phyloP scores from a whole-genome alignment of 1,140 invertebrate species.

The Venturia canescens region DNA sequence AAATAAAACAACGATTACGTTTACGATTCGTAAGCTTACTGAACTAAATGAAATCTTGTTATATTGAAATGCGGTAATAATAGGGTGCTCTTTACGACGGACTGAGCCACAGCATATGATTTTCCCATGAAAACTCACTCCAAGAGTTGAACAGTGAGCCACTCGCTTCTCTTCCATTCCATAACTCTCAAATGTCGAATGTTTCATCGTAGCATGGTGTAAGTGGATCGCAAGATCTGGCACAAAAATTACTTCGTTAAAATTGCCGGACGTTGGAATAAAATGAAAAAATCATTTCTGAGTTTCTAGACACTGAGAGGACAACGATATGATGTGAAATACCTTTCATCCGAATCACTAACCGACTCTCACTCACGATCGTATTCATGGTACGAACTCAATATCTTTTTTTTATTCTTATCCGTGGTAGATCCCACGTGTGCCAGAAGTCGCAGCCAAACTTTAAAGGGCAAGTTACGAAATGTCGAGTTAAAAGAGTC shows the following conservation, averaged over 20 bases:
- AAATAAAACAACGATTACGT: too few species aligned
- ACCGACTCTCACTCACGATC: not conserved
- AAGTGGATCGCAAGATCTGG: constrained; percentile 9
- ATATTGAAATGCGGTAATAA: not conserved
- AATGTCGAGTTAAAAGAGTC: too few species aligned
- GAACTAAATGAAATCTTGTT: too few species aligned
- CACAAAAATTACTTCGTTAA: not conserved
- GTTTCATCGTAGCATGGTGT: constrained; percentile 5
- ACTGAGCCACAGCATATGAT: too few species aligned
- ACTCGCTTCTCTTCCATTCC: not conserved
- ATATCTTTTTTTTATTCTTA: not conserved
- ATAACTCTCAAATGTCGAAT: not conserved
- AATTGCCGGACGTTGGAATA: not conserved
- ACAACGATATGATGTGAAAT: constrained; percentile 35
- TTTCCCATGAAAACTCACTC: not conserved
- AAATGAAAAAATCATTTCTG: constrained; percentile 20
- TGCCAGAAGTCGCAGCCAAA: too few species aligned
- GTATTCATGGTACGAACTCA: not conserved
- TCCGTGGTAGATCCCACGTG: not conserved
- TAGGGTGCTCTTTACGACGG: too few species aligned
- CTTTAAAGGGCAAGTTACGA: too few species aligned
- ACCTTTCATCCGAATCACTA: constrained; percentile 8
- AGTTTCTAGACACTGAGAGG: constrained; percentile 33
- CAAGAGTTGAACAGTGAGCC: not conserved
- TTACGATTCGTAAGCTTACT: too few species aligned